phyloP scores from a whole-genome alignment of 2,888 invertebrate species.

The Clusia tigrina region DNA sequence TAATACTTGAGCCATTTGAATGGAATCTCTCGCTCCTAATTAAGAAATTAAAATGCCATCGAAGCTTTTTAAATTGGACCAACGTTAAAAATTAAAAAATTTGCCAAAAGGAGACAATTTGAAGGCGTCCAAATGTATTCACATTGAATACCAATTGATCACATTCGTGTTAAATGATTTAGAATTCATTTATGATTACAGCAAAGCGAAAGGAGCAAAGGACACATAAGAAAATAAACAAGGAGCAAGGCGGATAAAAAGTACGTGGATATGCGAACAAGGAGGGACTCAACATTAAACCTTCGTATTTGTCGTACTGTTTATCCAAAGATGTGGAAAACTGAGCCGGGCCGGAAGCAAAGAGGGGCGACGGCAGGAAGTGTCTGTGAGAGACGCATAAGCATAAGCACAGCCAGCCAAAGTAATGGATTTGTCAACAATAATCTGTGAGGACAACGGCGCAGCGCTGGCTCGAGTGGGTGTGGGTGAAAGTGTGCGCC shows the following conservation, averaged over 20 bases:
- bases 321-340: neutral
- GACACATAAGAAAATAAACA: constrained; percentile 13
- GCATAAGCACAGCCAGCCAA: neutral
- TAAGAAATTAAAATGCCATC: too few species aligned
- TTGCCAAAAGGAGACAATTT: neutral
- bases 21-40: too few species aligned
- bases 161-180: constrained; percentile 28
- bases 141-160: constrained; percentile 24
- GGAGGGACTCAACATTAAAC: neutral
- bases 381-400: neutral
- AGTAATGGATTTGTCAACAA: constrained; percentile 1
- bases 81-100: too few species aligned
- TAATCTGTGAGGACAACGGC: neutral
- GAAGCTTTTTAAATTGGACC: too few species aligned
- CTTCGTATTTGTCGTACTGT: neutral
- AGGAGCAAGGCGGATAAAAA: neutral
- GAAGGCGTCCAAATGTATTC: constrained; percentile 25
- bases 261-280: neutral
- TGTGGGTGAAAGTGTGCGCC: neutral
- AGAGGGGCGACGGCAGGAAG: neutral
- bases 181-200: constrained; percentile 24
- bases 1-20: too few species aligned
- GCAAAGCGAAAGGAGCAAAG: neutral
- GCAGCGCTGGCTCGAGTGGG: neutral
- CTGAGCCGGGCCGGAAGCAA: neutral